Base-by-base conservation (phyloP, 2,888 invertebrate genomes). In the Athalia rosae region DNA sequence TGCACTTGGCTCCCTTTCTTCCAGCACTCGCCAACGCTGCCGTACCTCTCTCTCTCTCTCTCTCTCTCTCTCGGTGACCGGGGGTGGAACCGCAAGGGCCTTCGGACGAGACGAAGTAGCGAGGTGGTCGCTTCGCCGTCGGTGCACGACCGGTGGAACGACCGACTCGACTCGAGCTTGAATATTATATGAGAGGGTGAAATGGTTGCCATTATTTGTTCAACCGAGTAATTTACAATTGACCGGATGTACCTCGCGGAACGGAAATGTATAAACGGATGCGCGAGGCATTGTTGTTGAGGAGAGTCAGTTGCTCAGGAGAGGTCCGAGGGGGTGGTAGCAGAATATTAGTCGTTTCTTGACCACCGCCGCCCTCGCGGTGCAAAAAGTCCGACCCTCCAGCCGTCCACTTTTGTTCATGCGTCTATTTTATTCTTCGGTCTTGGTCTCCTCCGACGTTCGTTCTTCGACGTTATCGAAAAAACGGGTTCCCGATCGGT, bases 191-290 rank as follows among this genome's bases (percentile, higher is more conserved):
- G 3, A 6, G 13, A n/a, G 45, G 4, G 6, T 43, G 7, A 9
- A 28, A 13, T 8, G 43, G 58, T 41, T 47, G 43, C 58, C 50
- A 43, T 83, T 86, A 87, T 87, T 89, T 89, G 87, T 89, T 89
- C 89, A 87, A 81, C 86, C 87, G 85, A 85, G 87, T 89, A 89
- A 89, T 89, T 88, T 88, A 88, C 86, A 86, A 88, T 74, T 74
- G 74, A 74, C 89, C 87, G 89, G 88, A 89, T 89, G 88, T 85
- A 86, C 86, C 86, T 87, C 89, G 86, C 85, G 86, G 83, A 87
- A 88, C 89, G 89, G 89, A 89, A 88, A 87, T 85, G 84, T 86
- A 87, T 85, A 84, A 86, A 86, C 86, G 86, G 83, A 85, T 69
- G 69, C 85, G 28, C 28, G 84, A 84, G 83, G 84, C 84, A 88